Percentiles rank a stretch among this genome's conserved stretches.
phyloP scores from a whole-genome alignment of 64 coral and sea anemone species.

The Montipora foliosa region DNA sequence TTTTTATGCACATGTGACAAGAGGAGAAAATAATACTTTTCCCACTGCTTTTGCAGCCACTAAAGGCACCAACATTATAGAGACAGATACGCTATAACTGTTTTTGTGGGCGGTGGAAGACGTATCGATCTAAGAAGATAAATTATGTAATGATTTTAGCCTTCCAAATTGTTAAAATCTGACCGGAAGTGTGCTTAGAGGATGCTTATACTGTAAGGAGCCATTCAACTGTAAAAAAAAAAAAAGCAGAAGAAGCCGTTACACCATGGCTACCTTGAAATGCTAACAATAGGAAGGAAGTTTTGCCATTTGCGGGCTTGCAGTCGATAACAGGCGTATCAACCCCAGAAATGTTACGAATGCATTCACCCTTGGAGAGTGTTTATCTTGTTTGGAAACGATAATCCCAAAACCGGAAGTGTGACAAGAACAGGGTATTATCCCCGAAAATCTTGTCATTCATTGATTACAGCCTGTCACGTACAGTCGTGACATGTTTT shows the following conservation, averaged over 20 bases:
- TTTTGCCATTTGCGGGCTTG: not conserved
- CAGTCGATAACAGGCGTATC: not conserved
- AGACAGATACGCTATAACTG: too few species aligned
- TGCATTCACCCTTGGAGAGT: not conserved
- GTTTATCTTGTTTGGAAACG: slow-evolving; percentile 18
- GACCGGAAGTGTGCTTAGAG: too few species aligned
- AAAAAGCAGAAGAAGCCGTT: not conserved
- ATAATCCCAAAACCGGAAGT: slow-evolving; percentile 36
- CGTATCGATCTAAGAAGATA: too few species aligned
- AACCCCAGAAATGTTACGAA: slow-evolving; percentile 14
- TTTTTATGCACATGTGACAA: not conserved
- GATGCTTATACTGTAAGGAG: too few species aligned
- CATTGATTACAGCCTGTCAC: slow-evolving; percentile 6
- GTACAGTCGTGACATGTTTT: slow-evolving; percentile 9
- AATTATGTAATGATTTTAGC: too few species aligned
- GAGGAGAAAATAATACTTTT: not conserved
- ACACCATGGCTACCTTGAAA: not conserved
- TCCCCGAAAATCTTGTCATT: not conserved
- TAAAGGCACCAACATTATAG: too few species aligned
- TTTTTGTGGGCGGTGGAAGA: too few species aligned
- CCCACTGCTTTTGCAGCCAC: too few species aligned
- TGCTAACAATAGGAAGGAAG: not conserved
- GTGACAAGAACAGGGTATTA: not conserved
- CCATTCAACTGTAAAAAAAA: too few species aligned
- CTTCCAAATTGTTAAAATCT: too few species aligned